A percentile compares a stretch with the other conserved stretches of the same genome.
These are phyloP conservation scores for Pangasius macronema DNA, from an alignment of 2,797 vertebrate species.

Conservation along the genomic window DNA sequence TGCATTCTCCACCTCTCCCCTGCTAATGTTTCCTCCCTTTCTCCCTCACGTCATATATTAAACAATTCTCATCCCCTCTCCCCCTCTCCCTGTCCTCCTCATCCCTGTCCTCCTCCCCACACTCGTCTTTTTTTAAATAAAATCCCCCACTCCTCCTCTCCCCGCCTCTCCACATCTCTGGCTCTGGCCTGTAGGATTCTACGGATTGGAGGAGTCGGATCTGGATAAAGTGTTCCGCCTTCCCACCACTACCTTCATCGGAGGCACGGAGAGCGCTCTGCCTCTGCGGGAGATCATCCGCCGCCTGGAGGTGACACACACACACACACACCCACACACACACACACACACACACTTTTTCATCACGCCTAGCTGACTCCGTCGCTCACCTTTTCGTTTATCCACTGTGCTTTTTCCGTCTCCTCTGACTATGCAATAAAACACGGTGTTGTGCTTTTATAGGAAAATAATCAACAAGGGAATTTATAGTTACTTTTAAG, in stretches of 20 bases:
- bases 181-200: conserved; percentile 81
- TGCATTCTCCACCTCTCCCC: not conserved
- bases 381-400: not conserved
- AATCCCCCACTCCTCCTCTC: not conserved
- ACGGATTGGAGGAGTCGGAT: conserved; percentile 88
- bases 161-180: conserved; percentile 1
- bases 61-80: conserved; percentile 1
- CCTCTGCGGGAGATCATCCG: conserved; percentile 93
- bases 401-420: not conserved
- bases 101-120: not conserved
- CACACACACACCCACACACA: not conserved
- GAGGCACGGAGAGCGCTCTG: conserved; percentile 85
- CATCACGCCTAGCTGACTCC: not conserved
- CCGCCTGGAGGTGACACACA: conserved; percentile 84
- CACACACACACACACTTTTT: not conserved
- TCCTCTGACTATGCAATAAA: not conserved
- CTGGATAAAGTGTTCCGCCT: conserved; percentile 94
- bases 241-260: conserved; percentile 96
- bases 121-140: not conserved
- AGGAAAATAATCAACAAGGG: not conserved
- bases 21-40: conserved; percentile 10
- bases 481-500: not conserved
- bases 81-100: not conserved
- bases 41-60: not conserved
- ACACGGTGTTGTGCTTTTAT: not conserved